These are phyloP conservation scores for Eupsilia transversa DNA, from an alignment of 2,888 invertebrate species.

Conservation along the genomic window DNA sequence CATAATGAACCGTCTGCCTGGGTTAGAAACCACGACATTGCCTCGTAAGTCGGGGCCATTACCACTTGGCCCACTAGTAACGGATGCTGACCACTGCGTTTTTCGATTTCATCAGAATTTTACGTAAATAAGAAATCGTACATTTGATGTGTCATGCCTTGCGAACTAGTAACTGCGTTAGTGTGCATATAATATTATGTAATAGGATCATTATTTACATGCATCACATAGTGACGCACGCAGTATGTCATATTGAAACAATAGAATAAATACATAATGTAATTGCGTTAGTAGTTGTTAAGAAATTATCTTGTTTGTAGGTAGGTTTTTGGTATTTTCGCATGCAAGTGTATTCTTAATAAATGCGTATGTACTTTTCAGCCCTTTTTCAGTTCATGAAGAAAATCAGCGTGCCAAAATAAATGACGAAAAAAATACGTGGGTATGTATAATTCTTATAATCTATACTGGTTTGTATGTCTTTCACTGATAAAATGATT, in stretches of 20 bases:
- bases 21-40: background rate
- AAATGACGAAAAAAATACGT: background rate
- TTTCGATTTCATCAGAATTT: background rate
- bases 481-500: slow-evolving; percentile 26
- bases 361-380: too few species aligned
- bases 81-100: background rate
- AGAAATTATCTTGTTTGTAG: slow-evolving; percentile 7
- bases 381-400: background rate
- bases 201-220: slow-evolving; percentile 41
- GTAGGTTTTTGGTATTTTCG: background rate
- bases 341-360: background rate
- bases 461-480: slow-evolving; percentile 1
- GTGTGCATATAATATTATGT: slow-evolving; percentile 33
- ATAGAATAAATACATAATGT: slow-evolving; percentile 46
- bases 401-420: background rate
- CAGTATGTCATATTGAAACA: slow-evolving; percentile 36
- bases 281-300: background rate
- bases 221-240: slow-evolving; percentile 44
- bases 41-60: background rate
- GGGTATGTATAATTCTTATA: background rate
- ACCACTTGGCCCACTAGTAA: background rate
- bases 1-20: background rate
- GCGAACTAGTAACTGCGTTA: background rate
- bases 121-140: slow-evolving; percentile 14
- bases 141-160: slow-evolving; percentile 42